Evolutionary conservation across 2,113 vertebrate genomes (phyloP).

Genomic region (Tragulus kanchil): DNA sequence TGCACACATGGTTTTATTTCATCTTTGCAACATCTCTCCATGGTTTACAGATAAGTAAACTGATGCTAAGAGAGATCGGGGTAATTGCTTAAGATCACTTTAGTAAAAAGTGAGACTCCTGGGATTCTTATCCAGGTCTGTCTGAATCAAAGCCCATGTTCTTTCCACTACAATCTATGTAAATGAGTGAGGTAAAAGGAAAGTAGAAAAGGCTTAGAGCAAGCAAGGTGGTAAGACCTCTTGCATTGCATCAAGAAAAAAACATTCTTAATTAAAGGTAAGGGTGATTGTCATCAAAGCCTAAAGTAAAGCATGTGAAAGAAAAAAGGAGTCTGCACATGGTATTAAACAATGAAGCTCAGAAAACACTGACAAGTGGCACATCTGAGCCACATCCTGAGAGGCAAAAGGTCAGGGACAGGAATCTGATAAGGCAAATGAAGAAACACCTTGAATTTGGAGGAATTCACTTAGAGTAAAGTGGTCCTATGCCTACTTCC

Average conservation of each 20-base stretch:
- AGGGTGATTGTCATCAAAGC: slow-evolving; percentile 28
- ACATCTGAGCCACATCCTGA: neutral
- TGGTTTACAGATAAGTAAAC: slow-evolving; percentile 61
- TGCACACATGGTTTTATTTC: slow-evolving; percentile 43
- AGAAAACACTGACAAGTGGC: neutral
- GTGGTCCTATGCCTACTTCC: neutral
- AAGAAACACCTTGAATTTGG: slow-evolving; percentile 50
- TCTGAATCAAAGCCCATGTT: slow-evolving; percentile 47
- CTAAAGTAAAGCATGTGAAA: slow-evolving; percentile 21
- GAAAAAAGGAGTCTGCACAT: neutral
- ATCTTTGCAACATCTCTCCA: slow-evolving; percentile 19
- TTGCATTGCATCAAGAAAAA: slow-evolving; percentile 4
- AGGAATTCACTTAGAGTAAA: neutral
- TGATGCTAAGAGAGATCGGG: slow-evolving; percentile 29
- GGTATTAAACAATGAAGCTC: neutral
- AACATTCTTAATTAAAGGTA: slow-evolving; percentile 31
- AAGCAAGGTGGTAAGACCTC: neutral
- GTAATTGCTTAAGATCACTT: slow-evolving; percentile 15
- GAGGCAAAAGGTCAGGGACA: neutral
- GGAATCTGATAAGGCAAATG: neutral
- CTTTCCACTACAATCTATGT: neutral
- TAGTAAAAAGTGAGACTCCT: neutral
- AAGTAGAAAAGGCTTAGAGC: slow-evolving; percentile 47
- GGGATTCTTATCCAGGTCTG: neutral
- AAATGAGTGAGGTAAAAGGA: slow-evolving; percentile 51